These are phyloP conservation scores for Pteronotus mesoamericanus DNA, from an alignment of 2,797 vertebrate species.

Conservation along the genomic window DNA sequence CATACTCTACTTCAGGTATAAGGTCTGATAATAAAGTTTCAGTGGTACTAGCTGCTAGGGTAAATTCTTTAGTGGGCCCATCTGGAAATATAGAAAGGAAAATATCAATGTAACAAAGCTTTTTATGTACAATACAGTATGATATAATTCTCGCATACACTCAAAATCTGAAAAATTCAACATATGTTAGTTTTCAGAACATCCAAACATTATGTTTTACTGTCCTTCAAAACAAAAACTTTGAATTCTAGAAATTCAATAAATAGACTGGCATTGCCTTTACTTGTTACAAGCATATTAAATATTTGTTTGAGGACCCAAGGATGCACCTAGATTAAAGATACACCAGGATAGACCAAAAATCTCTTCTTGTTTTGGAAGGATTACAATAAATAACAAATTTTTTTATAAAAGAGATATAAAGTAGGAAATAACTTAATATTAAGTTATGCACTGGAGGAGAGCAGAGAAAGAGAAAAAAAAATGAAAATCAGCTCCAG, in stretches of 20 bases:
- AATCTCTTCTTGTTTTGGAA: background rate
- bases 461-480: background rate
- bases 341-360: background rate
- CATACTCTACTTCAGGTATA: slow-evolving; percentile 89
- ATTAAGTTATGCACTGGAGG: background rate
- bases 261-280: background rate
- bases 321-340: background rate
- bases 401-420: background rate
- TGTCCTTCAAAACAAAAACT: slow-evolving; percentile 12
- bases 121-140: background rate
- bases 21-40: slow-evolving; percentile 91
- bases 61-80: slow-evolving; percentile 89
- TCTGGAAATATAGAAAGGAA: slow-evolving; percentile 83
- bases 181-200: background rate
- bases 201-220: background rate
- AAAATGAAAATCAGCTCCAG: background rate
- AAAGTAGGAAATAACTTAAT: background rate
- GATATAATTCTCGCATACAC: background rate
- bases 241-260: slow-evolving; percentile 39
- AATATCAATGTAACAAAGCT: background rate
- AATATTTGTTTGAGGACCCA: background rate
- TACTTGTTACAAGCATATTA: background rate
- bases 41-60: slow-evolving; percentile 87
- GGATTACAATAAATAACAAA: background rate
- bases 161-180: slow-evolving; percentile 22